Base-by-base conservation (phyloP, 2,113 vertebrate species). In the Oriolus oriolus region DNA sequence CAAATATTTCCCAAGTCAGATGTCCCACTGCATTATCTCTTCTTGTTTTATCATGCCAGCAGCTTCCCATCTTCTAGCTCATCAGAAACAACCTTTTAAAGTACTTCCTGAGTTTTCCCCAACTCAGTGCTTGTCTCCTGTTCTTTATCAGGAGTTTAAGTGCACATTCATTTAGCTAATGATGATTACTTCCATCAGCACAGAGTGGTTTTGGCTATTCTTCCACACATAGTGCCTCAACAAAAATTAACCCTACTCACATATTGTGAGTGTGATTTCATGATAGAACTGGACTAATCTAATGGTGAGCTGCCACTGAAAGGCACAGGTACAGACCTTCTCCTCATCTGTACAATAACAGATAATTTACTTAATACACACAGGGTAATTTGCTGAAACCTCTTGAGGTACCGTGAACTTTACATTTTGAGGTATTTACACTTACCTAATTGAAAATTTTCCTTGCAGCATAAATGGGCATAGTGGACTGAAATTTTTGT, bases 331-430 rank as follows among this genome's bases (percentile, higher is more conserved):
- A 59, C 74, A 66, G 78, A 87, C 74, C 41, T 92, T 71, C 33
- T 81, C 56, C 80, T 59, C 70, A 41, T 52, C 79, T 75, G 2
- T 79, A 73, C 87, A 87, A 44, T 75, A 94, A 37, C 30, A 79
- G 33, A 18, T 92, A 75, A 90, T 96, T 89, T 87, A 44, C 37
- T 85, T 91, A 69, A 91, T 49, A 82, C 63, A 60, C 1, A 1
- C 56, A n/a, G 59, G 41, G 50, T 94, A 80, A 90, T 94, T 93
- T 97, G 49, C 85, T 65, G 78, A 83, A 65, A 45, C 75, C 49
- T 90, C 79, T 93, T 89, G 69, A 82, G 49, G 73, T 39, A 23
- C 53, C 28, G 5, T 52, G 80, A 59, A 78, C 78, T 92, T 84
- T 75, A 79, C 45, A 28, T 91, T 89, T 81, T 1, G 12, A 84